These are phyloP conservation scores for Jacana jacana DNA, from an alignment of 2,113 vertebrate genomes.

Conservation along the genomic window DNA sequence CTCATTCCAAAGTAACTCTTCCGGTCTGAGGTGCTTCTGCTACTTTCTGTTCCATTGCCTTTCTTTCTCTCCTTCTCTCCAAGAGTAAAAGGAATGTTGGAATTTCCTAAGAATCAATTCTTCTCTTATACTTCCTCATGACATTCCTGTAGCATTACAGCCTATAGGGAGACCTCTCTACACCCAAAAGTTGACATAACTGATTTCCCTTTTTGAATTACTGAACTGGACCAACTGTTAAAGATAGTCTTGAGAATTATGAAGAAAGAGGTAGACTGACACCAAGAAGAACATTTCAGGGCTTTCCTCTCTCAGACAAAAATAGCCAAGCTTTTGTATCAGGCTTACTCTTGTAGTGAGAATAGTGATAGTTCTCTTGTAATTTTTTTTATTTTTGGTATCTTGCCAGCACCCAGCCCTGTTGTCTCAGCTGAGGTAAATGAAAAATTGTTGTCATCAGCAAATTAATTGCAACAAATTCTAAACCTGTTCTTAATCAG, in stretches of 20 bases:
- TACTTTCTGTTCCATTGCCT: background rate
- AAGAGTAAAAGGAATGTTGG: background rate
- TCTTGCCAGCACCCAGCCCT: background rate
- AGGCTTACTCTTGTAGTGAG: background rate
- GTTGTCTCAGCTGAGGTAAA: background rate
- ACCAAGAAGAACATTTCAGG: background rate
- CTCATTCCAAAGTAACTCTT: background rate
- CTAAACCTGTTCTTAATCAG: background rate
- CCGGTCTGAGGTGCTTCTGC: background rate
- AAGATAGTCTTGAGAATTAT: background rate
- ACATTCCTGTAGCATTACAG: background rate
- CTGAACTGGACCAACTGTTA: background rate
- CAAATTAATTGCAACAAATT: constrained; percentile 3
- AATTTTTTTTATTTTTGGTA: background rate
- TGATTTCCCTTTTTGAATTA: background rate
- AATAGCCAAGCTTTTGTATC: background rate
- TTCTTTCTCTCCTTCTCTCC: background rate
- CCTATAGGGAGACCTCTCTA: background rate
- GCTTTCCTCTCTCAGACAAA: background rate
- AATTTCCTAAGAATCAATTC: background rate
- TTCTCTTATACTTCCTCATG: background rate
- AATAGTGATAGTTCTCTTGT: background rate
- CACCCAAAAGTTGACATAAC: background rate
- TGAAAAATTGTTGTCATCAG: background rate
- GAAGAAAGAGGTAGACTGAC: background rate